Evolutionary conservation across 2,888 invertebrate genomes (phyloP).

Genomic region (Autographa pulchrina): DNA sequence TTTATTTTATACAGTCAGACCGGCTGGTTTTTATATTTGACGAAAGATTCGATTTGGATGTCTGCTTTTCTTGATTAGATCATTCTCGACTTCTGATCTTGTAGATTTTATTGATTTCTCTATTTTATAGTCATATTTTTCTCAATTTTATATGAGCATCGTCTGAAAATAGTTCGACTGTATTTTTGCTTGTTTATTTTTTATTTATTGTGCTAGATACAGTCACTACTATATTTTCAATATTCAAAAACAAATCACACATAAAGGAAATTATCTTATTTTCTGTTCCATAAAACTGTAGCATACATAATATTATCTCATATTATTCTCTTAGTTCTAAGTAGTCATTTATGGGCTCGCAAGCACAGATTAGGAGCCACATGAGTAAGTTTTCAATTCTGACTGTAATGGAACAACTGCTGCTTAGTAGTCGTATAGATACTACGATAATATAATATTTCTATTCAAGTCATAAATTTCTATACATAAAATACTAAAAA

Average conservation of each 20-base stretch:
- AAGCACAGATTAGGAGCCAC: constrained; percentile 57
- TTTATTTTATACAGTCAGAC: constrained; percentile 56
- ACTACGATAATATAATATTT: not conserved
- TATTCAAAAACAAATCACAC: no score
- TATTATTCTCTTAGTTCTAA: constrained; percentile 3
- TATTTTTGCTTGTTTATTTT: not conserved
- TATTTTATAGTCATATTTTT: constrained; percentile 25
- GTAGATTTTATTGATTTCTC: constrained; percentile 34
- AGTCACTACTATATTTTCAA: no score
- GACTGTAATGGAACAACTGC: constrained; percentile 56
- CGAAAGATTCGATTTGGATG: constrained; percentile 45
- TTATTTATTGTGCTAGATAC: no score
- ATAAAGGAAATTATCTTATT: no score
- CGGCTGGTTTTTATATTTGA: constrained; percentile 56
- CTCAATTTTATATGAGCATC: not conserved
- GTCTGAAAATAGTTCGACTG: not conserved
- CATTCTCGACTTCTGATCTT: constrained; percentile 31
- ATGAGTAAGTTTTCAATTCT: constrained; percentile 64
- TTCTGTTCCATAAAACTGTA: no score
- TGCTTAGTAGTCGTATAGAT: not conserved
- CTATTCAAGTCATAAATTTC: not conserved
- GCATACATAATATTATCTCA: no score
- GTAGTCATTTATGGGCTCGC: constrained; percentile 56
- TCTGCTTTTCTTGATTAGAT: constrained; percentile 43
- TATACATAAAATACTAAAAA: no score